phyloP scores from a whole-genome alignment of 2,113 vertebrate genomes.

The Heterochromis multidens region DNA sequence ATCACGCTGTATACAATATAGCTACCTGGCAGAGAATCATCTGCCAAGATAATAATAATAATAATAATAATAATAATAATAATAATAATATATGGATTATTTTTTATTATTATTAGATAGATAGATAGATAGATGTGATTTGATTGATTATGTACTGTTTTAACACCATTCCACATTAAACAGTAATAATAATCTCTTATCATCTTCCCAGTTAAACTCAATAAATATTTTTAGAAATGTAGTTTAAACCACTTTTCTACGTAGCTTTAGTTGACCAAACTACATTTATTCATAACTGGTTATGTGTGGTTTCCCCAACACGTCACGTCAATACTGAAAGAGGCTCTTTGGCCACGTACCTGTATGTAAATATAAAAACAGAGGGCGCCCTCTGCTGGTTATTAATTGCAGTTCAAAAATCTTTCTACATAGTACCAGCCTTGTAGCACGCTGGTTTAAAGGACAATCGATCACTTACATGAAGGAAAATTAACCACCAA shows the following conservation, averaged over 20 bases:
- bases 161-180: neutral
- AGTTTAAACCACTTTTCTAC: neutral
- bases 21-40: neutral
- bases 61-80: too few relatives aligned
- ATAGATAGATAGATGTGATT: neutral
- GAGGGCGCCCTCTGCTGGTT: conserved; percentile 37
- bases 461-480: neutral
- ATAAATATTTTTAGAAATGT: neutral
- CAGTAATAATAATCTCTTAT: too few relatives aligned
- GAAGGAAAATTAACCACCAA: neutral
- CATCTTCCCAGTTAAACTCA: neutral
- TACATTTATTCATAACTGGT: neutral
- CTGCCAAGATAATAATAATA: neutral
- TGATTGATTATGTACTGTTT: too few relatives aligned
- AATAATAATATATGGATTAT: too few relatives aligned
- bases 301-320: neutral
- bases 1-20: neutral
- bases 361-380: neutral
- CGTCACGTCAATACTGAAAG: neutral
- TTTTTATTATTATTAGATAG: too few relatives aligned
- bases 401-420: neutral
- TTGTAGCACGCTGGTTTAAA: neutral
- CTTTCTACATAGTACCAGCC: neutral
- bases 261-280: neutral
- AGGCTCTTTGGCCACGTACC: neutral